Evolutionary conservation across 1,140 invertebrate genomes (phyloP).

Genomic region (Sitophilus oryzae): DNA sequence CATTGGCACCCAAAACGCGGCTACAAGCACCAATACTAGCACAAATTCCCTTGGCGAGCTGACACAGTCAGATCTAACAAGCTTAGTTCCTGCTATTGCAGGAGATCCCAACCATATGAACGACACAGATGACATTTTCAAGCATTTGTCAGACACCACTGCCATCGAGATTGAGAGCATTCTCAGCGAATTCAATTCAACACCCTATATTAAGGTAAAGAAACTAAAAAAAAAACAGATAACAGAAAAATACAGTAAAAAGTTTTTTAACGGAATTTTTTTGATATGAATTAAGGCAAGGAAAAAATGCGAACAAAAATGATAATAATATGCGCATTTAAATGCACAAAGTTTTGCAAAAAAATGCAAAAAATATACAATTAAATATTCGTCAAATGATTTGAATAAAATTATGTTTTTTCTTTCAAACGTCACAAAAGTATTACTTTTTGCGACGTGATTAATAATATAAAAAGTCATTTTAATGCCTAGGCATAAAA

Average conservation of each 20-base stretch:
- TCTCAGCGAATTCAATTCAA: conserved; percentile 49
- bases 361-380: too few relatives aligned
- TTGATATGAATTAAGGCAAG: neutral
- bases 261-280: too few relatives aligned
- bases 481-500: too few relatives aligned
- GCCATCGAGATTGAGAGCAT: conserved; percentile 54
- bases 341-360: too few relatives aligned
- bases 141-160: conserved; percentile 60
- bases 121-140: conserved; percentile 63
- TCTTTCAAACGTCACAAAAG: too few relatives aligned
- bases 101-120: conserved; percentile 28
- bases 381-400: too few relatives aligned
- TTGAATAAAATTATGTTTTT: too few relatives aligned
- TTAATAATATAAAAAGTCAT: too few relatives aligned
- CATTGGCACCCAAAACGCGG: conserved; percentile 39
- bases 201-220: conserved; percentile 48
- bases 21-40: conserved; percentile 27
- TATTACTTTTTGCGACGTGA: too few relatives aligned
- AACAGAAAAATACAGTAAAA: too few relatives aligned
- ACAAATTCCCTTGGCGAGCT: conserved; percentile 51
- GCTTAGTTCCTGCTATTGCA: conserved; percentile 52
- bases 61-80: conserved; percentile 61
- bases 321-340: too few relatives aligned
- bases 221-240: neutral
- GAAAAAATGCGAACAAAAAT: too few relatives aligned